Conservation (phyloP, 1,140 invertebrate species). For the Neodiprion pinetum region DNA sequence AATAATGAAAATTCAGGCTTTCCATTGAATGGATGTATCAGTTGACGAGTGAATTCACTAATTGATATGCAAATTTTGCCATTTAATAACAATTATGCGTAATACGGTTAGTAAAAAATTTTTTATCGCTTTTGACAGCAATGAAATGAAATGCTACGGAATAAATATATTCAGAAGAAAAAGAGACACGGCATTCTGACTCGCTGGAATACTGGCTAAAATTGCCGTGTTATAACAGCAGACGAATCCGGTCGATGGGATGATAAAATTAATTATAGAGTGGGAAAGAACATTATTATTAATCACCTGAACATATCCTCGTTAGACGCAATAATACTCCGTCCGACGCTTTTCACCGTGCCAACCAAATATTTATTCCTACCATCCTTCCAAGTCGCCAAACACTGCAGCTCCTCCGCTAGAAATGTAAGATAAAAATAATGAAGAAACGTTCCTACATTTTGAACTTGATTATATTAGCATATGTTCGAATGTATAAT, state of each 20-base stretch:
- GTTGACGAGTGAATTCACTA: slow-evolving; percentile 83
- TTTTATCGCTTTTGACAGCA: no score
- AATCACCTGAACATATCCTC: slow-evolving; percentile 68
- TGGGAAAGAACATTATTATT: slow-evolving; percentile 23
- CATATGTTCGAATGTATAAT: neutral
- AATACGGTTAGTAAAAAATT: no score
- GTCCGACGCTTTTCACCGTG: slow-evolving; percentile 60
- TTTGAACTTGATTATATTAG: neutral
- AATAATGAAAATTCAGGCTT: neutral
- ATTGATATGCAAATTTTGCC: slow-evolving; percentile 66
- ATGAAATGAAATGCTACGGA: no score
- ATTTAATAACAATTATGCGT: no score
- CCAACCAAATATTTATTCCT: slow-evolving; percentile 68
- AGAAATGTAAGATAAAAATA: slow-evolving; percentile 32
- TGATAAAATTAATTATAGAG: neutral
- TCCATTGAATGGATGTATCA: slow-evolving; percentile 63
- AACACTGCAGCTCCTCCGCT: slow-evolving; percentile 72
- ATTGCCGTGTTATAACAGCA: neutral
- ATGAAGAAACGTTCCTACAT: neutral
- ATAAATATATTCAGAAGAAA: no score
- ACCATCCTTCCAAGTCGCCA: slow-evolving; percentile 73
- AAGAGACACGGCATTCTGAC: no score
- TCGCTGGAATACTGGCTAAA: no score
- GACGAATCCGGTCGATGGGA: neutral
- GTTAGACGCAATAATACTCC: slow-evolving; percentile 52